phyloP scores from a whole-genome alignment of 64 coral and sea anemone species.

The Anthopleura sola region DNA sequence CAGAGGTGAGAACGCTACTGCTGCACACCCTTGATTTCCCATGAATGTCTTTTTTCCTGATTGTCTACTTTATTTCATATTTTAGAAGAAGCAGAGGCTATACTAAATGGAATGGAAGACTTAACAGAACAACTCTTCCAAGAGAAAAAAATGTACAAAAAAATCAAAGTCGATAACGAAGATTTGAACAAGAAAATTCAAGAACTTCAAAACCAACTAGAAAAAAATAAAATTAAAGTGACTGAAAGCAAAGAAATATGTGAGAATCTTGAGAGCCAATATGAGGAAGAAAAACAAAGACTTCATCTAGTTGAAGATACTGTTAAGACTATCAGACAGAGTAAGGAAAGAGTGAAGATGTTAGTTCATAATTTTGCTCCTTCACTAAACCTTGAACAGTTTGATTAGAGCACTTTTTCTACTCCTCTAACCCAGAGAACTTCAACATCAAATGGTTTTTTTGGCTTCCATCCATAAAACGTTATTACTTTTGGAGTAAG shows the following conservation, averaged over 20 bases:
- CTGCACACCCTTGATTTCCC: no score
- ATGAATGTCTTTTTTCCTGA: no score
- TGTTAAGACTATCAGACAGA: constrained; percentile 86
- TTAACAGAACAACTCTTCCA: constrained; percentile 88
- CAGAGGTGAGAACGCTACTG: no score
- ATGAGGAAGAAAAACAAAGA: constrained; percentile 86
- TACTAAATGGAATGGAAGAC: constrained; percentile 80
- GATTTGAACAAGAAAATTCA: constrained; percentile 70
- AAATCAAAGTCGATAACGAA: constrained; percentile 68
- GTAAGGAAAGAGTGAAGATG: constrained; percentile 90
- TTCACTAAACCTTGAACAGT: constrained; percentile 72
- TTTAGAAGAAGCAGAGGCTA: constrained; percentile 77
- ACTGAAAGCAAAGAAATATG: constrained; percentile 59
- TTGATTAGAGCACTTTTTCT: constrained; percentile 15
- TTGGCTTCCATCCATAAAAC: no score
- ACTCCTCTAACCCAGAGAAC: background rate
- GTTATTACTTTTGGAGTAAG: no score
- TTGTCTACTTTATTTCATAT: background rate
- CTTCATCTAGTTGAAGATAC: constrained; percentile 91
- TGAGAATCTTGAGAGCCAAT: constrained; percentile 61
- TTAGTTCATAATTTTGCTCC: constrained; percentile 97
- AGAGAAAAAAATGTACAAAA: constrained; percentile 86
- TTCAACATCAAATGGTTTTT: no score
- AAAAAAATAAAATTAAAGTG: constrained; percentile 43
- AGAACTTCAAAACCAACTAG: constrained; percentile 66